Conservation (phyloP, 2,113 vertebrate species). For the Osmerus mordax region DNA sequence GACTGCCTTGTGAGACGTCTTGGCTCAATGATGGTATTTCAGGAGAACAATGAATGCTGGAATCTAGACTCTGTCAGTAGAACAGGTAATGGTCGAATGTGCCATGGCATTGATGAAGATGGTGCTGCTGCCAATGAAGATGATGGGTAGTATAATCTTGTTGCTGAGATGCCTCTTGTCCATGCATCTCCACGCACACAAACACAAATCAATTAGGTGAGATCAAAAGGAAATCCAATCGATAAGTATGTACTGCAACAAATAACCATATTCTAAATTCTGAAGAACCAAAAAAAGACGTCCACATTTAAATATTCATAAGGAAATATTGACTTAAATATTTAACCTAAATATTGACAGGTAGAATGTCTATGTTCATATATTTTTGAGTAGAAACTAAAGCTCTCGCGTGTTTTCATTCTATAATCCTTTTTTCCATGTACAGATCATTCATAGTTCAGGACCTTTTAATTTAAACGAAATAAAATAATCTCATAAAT, state of each 20-base stretch:
- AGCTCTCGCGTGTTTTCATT: constrained; percentile 84
- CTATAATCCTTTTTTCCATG: constrained; percentile 68
- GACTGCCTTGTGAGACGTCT: no score
- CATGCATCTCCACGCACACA: no score
- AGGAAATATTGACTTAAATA: constrained; percentile 94
- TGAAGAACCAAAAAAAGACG: constrained; percentile 66
- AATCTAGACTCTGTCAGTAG: no score
- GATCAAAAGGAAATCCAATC: constrained; percentile 35
- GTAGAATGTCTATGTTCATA: constrained; percentile 77
- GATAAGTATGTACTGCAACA: constrained; percentile 51
- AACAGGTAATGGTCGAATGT: no score
- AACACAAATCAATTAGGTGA: no score
- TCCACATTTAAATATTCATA: constrained; percentile 84
- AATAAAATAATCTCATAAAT: constrained; percentile 85
- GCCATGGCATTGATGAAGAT: no score
- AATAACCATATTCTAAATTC: constrained; percentile 66
- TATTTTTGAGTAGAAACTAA: constrained; percentile 88
- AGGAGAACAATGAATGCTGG: no score
- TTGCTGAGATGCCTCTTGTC: no score
- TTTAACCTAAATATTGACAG: constrained; percentile 66
- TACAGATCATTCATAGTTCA: constrained; percentile 76
- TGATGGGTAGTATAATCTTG: no score
- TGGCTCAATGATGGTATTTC: no score
- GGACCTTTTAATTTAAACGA: constrained; percentile 68
- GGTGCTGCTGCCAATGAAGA: no score